Evolutionary conservation across 1,140 invertebrate genomes (phyloP), one percentile per base, ranked within the genome.

Genomic region (Cydia fagiglandana): DNA sequence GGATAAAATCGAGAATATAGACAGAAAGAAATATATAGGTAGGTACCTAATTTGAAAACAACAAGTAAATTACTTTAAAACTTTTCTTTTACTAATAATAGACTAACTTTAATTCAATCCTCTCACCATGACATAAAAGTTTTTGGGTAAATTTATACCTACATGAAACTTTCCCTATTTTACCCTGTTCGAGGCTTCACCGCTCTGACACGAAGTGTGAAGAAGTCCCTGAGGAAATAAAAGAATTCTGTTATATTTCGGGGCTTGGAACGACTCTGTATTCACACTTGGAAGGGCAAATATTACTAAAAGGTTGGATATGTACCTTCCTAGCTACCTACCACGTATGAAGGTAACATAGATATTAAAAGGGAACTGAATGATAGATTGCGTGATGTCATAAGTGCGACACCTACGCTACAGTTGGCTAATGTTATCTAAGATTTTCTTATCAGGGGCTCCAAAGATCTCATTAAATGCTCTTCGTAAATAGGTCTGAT

Each of bases 191-290:
- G 20, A 30, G 28, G 24, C 64, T 64, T 64, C 64, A 9, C 24
- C 64, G 17, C 64, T 64, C 56, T 6, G 1, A 64, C 2, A n/a
- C 24, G 61, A 12, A 64, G 13, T 28, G 28, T 28, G 20, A 64
- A 30, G 28, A 30, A 28, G 64, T 64, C 64, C 64, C 64, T 28
- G 24, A 64, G 64, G 64, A 64, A 64, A 64, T 64, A 64, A 28
- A 30, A 30, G 24, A 64, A 64, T 28, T 30, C 64, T 64, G 12
- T 64, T 64, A 17, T 17, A 56, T n/a, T 56, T 56, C n/a, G 53
- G 53, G 53, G 20, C n/a, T 56, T 7, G 6, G n/a, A 56, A 56
- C 53, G 53, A n/a, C 3, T 6, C 0, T 56, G 53, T 56, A 56
- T 56, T 56, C 53, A 56, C 0, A 17, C 53, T 20, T n/a, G 53